Percentiles rank a stretch among this genome's conserved stretches.
Evolutionary conservation across 1,140 invertebrate genomes (phyloP).

Genomic region (Pentalonia nigronervosa): DNA sequence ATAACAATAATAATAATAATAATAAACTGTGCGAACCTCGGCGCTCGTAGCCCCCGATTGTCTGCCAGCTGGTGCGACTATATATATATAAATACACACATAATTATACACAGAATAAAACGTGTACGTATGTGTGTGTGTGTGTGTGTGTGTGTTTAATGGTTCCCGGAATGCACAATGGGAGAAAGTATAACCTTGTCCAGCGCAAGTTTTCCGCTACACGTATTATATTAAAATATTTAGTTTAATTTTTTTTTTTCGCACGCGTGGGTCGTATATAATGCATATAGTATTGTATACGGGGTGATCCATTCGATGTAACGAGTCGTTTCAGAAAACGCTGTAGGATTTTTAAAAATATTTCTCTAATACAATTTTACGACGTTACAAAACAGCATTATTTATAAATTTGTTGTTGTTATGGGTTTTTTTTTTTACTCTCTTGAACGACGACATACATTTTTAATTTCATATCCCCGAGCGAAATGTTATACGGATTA

Average conservation of each 20-base stretch:
- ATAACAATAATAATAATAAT: conserved; percentile 7
- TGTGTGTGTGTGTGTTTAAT: background rate
- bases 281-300: background rate
- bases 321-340: background rate
- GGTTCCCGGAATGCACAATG: conserved; percentile 29
- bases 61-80: background rate
- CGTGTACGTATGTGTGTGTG: background rate
- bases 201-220: conserved; percentile 38
- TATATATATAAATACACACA: background rate
- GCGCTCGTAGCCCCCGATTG: too few relatives aligned
- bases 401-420: too few relatives aligned
- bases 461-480: background rate
- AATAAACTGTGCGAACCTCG: background rate
- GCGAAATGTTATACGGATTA: too few relatives aligned
- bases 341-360: background rate
- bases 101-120: background rate
- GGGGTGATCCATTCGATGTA: background rate
- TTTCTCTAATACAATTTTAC: background rate
- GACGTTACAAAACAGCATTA: background rate
- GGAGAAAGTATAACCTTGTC: conserved; percentile 46
- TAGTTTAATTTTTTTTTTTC: background rate
- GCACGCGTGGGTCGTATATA: background rate
- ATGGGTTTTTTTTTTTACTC: background rate
- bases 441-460: too few relatives aligned
- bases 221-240: background rate